phyloP scores from a whole-genome alignment of 2,888 invertebrate genomes.

The Volucella bombylans region DNA sequence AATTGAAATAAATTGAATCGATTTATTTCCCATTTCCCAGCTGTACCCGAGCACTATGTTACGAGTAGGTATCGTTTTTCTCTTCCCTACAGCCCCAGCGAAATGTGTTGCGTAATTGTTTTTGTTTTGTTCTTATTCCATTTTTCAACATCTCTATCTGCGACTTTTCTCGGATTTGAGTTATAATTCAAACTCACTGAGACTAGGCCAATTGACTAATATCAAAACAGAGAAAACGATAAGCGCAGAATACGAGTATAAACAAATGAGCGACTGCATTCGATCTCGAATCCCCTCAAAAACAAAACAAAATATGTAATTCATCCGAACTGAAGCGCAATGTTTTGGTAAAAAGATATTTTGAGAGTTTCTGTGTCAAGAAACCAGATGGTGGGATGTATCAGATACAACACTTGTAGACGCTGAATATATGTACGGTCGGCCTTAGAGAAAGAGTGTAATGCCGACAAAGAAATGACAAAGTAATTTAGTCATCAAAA shows the following conservation, averaged over 20 bases:
- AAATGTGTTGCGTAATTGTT: slow-evolving; percentile 18
- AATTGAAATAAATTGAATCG: slow-evolving; percentile 68
- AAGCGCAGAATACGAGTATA: background rate
- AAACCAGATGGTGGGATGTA: slow-evolving; percentile 46
- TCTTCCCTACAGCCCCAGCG: slow-evolving; percentile 5
- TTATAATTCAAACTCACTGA: slow-evolving; percentile 7
- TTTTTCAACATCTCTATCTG: slow-evolving; percentile 13
- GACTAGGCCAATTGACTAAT: slow-evolving; percentile 16
- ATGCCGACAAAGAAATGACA: slow-evolving; percentile 55
- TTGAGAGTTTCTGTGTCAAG: slow-evolving; percentile 36
- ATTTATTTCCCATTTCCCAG: slow-evolving; percentile 45
- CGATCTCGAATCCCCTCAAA: background rate
- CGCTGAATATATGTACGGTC: slow-evolving; percentile 33
- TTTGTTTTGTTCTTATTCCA: background rate
- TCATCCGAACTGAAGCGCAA: slow-evolving; percentile 19
- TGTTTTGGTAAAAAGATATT: slow-evolving; percentile 23
- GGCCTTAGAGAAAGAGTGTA: slow-evolving; percentile 10
- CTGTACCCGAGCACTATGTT: too few species aligned
- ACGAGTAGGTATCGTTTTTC: background rate
- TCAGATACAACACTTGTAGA: slow-evolving; percentile 5
- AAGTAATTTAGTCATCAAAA: slow-evolving; percentile 63
- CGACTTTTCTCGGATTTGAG: slow-evolving; percentile 11
- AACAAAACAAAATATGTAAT: background rate
- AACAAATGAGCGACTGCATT: background rate
- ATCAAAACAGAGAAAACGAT: slow-evolving; percentile 3